Percentiles rank a stretch among this genome's conserved stretches.
Evolutionary conservation across 2,888 invertebrate species (phyloP).

Genomic region (Nomada fabriciana): DNA sequence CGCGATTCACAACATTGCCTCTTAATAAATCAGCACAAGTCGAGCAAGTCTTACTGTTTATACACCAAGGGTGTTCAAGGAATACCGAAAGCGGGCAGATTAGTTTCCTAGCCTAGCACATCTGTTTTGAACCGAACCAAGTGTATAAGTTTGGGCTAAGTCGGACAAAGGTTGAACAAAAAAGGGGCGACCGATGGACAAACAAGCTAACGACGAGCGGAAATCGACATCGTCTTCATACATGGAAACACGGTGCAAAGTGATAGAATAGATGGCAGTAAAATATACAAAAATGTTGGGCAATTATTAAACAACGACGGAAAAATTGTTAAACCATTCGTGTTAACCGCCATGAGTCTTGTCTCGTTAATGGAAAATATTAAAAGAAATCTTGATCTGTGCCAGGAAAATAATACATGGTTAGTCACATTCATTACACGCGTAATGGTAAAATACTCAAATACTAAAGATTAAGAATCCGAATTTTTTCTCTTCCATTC

Average conservation of each 20-base stretch:
- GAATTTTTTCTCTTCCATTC: neutral
- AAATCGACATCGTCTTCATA: neutral
- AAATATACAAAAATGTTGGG: no score
- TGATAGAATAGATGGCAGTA: no score
- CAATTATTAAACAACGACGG: no score
- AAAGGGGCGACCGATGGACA: constrained; percentile 4
- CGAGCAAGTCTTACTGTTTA: constrained; percentile 15
- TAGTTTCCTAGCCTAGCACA: neutral
- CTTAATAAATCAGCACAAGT: constrained; percentile 23
- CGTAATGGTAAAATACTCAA: no score
- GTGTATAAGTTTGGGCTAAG: neutral
- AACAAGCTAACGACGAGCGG: constrained; percentile 17
- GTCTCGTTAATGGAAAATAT: no score
- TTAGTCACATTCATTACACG: no score
- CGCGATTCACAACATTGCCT: constrained; percentile 21
- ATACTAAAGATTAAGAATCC: no score
- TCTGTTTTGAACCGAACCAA: constrained; percentile 17
- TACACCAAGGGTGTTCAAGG: neutral
- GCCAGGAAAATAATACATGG: no score
- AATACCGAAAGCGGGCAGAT: constrained; percentile 1
- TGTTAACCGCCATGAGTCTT: no score
- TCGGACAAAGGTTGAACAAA: constrained; percentile 32
- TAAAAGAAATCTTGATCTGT: no score
- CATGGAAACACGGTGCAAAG: no score
- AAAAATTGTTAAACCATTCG: no score